Percentiles rank a stretch among this genome's conserved stretches.
Evolutionary conservation across 2,797 vertebrate genomes (phyloP).

Genomic region (Alauda arvensis): DNA sequence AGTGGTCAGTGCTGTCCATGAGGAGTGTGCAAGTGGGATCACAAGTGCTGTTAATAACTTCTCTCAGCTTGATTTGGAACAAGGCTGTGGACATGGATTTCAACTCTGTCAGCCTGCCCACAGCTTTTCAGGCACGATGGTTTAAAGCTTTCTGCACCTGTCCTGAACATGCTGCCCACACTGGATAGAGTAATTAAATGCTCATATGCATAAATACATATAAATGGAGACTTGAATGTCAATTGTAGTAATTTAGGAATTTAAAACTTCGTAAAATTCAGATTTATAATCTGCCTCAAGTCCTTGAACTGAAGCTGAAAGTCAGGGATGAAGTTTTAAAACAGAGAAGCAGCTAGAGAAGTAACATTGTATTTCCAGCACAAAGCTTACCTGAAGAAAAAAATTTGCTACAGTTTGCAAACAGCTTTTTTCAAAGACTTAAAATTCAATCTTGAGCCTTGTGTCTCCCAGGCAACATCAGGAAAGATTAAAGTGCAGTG

Average conservation of each 20-base stretch:
- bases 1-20: rapidly evolving
- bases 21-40: not conserved
- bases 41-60: not conserved
- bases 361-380: not conserved
- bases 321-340: not conserved
- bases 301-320: not conserved
- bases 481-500: not conserved
- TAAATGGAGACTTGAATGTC: not conserved
- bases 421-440: not conserved
- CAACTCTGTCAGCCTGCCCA: not conserved
- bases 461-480: constrained; percentile 24
- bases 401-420: not conserved
- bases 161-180: not conserved
- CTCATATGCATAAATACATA: not conserved
- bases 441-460: not conserved
- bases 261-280: not conserved
- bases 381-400: not conserved
- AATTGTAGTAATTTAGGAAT: not conserved
- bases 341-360: not conserved
- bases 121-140: not conserved
- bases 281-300: not conserved
- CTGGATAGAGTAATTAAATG: not conserved
- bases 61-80: not conserved
- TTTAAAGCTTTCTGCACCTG: not conserved
- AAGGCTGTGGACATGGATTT: not conserved